Percentiles rank a stretch among this genome's conserved stretches.
Conservation (phyloP, 1,140 invertebrate species). For the Limonius californicus region DNA sequence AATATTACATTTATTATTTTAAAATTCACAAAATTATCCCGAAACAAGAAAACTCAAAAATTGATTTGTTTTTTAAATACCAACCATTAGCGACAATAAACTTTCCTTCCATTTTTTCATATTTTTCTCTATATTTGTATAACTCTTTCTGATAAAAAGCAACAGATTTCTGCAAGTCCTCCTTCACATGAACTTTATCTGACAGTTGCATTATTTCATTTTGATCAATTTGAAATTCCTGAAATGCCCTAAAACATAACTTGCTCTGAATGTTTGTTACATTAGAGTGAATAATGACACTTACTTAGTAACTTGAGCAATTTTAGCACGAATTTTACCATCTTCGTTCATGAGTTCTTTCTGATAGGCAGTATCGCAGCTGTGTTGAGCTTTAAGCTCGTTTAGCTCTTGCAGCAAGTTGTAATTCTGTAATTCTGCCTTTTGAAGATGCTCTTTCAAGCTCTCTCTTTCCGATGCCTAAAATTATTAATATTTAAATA, state of each 20-base stretch:
- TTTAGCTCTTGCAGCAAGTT: conserved; percentile 2
- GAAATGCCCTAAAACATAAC: background rate
- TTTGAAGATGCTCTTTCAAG: background rate
- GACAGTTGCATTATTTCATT: background rate
- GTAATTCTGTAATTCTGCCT: conserved; percentile 6
- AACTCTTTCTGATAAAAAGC: background rate
- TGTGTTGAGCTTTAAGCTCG: background rate
- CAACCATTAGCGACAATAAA: background rate
- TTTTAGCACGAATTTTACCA: background rate
- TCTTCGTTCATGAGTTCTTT: conserved; percentile 2
- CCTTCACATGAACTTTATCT: background rate
- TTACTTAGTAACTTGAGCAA: conserved; percentile 1
- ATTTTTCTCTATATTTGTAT: background rate
- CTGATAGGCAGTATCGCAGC: conserved; percentile 2
- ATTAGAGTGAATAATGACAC: background rate
- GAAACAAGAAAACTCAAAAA: too few relatives aligned
- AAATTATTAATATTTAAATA: background rate
- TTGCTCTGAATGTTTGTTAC: too few relatives aligned
- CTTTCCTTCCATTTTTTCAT: background rate
- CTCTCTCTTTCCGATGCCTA: background rate
- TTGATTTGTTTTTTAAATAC: too few relatives aligned
- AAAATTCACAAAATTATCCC: too few relatives aligned
- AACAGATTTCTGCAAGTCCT: background rate
- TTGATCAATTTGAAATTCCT: background rate
- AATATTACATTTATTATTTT: too few relatives aligned